These are phyloP conservation scores for Oryzias dopingdopingensis DNA, from an alignment of 2,797 vertebrate species.

Conservation along the genomic window DNA sequence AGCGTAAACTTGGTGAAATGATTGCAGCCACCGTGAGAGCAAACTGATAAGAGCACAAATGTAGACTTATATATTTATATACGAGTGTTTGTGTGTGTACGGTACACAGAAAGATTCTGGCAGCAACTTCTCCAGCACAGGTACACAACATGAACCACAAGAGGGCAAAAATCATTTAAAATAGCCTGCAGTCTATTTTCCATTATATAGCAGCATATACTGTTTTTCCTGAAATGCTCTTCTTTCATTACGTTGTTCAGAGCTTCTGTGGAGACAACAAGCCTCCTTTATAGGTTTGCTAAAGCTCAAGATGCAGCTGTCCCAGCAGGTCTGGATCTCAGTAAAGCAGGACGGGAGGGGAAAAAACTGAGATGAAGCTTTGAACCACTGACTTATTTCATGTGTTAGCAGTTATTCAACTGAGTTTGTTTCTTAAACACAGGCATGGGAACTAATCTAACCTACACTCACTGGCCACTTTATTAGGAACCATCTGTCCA, in stretches of 20 bases:
- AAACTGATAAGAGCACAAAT: slow-evolving; percentile 38
- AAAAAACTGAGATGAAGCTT: too few relatives aligned
- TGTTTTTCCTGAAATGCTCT: neutral
- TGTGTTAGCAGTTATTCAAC: too few relatives aligned
- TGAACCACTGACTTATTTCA: too few relatives aligned
- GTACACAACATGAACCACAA: slow-evolving; percentile 3
- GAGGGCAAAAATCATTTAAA: slow-evolving; percentile 22
- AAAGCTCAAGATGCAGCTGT: slow-evolving; percentile 1
- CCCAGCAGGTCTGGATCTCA: neutral
- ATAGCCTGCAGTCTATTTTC: neutral
- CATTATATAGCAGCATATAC: slow-evolving; percentile 10
- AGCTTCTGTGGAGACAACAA: neutral
- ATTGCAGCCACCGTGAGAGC: slow-evolving; percentile 15
- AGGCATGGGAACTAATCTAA: too few relatives aligned
- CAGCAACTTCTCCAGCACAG: slow-evolving; percentile 26
- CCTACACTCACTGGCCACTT: too few relatives aligned
- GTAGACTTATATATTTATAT: slow-evolving; percentile 14
- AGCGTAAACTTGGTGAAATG: slow-evolving; percentile 24
- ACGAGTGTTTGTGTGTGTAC: neutral
- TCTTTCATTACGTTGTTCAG: slow-evolving; percentile 16
- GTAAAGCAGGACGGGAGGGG: neutral
- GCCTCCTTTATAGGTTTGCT: slow-evolving; percentile 2
- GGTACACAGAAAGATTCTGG: slow-evolving; percentile 1
- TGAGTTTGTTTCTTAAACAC: too few relatives aligned
- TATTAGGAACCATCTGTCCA: too few relatives aligned